Base-by-base conservation (phyloP, 2,113 vertebrate genomes). In the Boulengerochromis microlepis region DNA sequence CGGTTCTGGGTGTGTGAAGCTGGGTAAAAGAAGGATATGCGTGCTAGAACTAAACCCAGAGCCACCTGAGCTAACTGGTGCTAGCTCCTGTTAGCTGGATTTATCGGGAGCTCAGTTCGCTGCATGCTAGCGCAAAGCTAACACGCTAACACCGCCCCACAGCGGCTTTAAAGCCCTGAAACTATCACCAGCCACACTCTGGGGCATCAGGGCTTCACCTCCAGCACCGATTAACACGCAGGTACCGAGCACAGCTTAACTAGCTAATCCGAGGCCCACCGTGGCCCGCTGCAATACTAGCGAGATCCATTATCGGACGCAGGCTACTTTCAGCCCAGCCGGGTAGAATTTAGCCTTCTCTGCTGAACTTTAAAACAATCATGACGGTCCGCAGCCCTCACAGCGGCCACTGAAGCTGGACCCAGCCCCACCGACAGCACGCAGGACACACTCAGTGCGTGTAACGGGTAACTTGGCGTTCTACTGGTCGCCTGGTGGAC, bases 281-380 rank as follows among this genome's bases (percentile, higher is more conserved):
- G 29, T 38, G 91, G 93, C 91, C 89, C 86, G 83, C 93, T 92
- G 71, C 31, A 3, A 54, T 5, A 89, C 90, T 94, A 91, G 8
- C 85, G 19, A 90, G 38, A 83, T 90, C 94, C 92, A 94, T 94
- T 94, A 94, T 94, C 93, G 94, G 93, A 95, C 94, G 66, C 56
- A 0, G 2, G 29, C 12, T 24, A 18, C 45, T 78, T 31, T 78
- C 6, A 31, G 26, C 42, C 5, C 9, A 8, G 6, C 15, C 26
- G 5, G 16, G 10, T 11, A 19, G 10, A 50, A 31, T 26, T 87
- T 3, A 1, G 42, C 52, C 12, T 5, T 50, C 26, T 31, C 26
- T 78, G 16, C 10, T 52, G 1, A 31, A 50, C 74, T 78, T 52
- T n/a, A n/a, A 78, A 47, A 31, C 26, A 31, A 5, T 6, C 10